Base-by-base conservation (phyloP, 2,888 invertebrate species). In the Globia sparganii region DNA sequence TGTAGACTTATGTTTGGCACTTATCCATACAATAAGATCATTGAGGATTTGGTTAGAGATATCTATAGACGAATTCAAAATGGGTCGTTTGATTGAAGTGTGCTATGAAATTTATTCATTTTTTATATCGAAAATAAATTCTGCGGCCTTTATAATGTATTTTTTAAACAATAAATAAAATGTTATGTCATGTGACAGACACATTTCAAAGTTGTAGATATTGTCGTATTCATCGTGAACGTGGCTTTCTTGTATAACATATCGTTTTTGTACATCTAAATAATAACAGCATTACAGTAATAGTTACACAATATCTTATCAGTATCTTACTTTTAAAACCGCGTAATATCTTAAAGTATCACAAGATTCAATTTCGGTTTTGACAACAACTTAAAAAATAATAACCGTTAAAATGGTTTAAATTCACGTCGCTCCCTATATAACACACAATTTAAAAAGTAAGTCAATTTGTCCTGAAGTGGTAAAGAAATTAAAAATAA, bases 1-100 rank as follows among this genome's bases (percentile, higher is more conserved):
- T 75, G 53, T 72, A 80, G 66, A 56, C 58, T 56, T 75, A 68
- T 77, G 59, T 76, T 77, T 49, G 64, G 67, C 69, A 78, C 74
- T 81, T 80, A 82, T 72, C 62, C 49, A 53, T 37, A 77, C 61
- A 73, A 46, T 25, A 66, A 62, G 68, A 62, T 58, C 3, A 9
- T 56, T 59, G 49, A 11, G 46, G n/a, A 65, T 80, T 84, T 61
- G 11, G 31, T 79, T 34, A 28, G 2, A 61, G 28, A 74, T 61
- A 71, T 62, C 58, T 37, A 34, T 25, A 34, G 3, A 61, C 4
- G 11, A 34, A 37, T 64, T 40, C 9, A 28, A 25, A 70, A 71
- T 70, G 25, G 1, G 4, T 49, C 6, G 0, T 64, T 46, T 15
- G 1, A 2, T 31, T n/a, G 4, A 53, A n/a, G 11, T 53, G n/a